phyloP scores from a whole-genome alignment of 2,113 vertebrate species.

The Sturnus vulgaris region DNA sequence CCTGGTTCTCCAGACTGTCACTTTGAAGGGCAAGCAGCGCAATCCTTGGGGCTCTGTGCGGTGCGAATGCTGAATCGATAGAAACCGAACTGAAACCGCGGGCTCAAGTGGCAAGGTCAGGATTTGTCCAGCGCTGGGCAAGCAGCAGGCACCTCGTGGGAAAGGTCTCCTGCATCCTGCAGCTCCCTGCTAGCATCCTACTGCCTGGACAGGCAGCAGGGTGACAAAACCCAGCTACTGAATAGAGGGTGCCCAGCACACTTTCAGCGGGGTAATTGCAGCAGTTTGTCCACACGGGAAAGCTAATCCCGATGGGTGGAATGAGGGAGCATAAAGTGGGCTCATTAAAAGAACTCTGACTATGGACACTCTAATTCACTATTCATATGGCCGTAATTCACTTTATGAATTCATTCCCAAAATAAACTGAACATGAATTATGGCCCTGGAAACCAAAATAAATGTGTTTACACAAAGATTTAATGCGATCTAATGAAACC shows the following conservation, averaged over 20 bases:
- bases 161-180: background rate
- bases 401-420: slow-evolving; percentile 41
- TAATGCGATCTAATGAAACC: slow-evolving; percentile 28
- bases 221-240: slow-evolving; percentile 6
- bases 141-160: background rate
- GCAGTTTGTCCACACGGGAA: background rate
- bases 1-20: background rate
- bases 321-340: background rate
- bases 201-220: background rate
- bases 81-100: rapidly evolving
- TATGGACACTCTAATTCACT: slow-evolving; percentile 3
- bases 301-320: background rate
- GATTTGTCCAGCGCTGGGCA: background rate
- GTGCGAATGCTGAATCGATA: background rate
- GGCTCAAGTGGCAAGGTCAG: background rate
- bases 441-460: slow-evolving; percentile 31
- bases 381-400: slow-evolving; percentile 4
- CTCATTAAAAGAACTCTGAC: slow-evolving; percentile 36
- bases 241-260: background rate
- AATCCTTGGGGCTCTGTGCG: background rate
- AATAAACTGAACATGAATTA: slow-evolving; percentile 37
- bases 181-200: background rate
- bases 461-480: slow-evolving; percentile 49
- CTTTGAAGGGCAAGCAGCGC: background rate
- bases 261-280: background rate